A percentile compares a stretch with the other conserved stretches of the same genome.
These are phyloP conservation scores for Cistogaster globosa DNA, from an alignment of 2,888 invertebrate genomes.

Conservation along the genomic window DNA sequence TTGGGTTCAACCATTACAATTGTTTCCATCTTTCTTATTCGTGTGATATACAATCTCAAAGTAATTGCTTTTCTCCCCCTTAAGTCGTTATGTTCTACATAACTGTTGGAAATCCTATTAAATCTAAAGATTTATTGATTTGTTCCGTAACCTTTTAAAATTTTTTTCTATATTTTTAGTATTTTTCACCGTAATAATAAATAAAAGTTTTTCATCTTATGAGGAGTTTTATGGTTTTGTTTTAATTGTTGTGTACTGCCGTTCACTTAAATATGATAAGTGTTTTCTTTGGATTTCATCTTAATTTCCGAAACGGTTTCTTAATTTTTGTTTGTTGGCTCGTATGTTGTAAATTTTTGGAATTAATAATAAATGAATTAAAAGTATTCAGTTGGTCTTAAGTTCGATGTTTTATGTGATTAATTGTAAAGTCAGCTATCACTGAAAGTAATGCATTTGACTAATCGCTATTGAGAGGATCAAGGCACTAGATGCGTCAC, in stretches of 20 bases:
- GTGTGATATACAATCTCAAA: constrained; percentile 29
- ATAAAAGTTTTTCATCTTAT: constrained; percentile 17
- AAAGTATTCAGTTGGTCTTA: too few relatives aligned
- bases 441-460: too few relatives aligned
- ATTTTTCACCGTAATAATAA: constrained; percentile 3
- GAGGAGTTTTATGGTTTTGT: neutral
- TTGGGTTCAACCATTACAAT: constrained; percentile 7
- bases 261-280: too few relatives aligned
- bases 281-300: too few relatives aligned
- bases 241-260: neutral
- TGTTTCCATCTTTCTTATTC: neutral
- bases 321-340: too few relatives aligned
- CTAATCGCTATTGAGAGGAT: too few relatives aligned
- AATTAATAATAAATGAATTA: too few relatives aligned
- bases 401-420: too few relatives aligned
- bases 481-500: too few relatives aligned
- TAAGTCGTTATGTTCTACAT: constrained; percentile 21
- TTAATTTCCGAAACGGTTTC: too few relatives aligned
- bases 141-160: constrained; percentile 7
- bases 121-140: constrained; percentile 49
- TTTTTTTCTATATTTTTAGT: constrained; percentile 7
- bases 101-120: constrained; percentile 48
- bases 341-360: too few relatives aligned
- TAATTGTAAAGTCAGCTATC: too few relatives aligned
- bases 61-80: constrained; percentile 49